Evolutionary conservation across 1,140 invertebrate genomes (phyloP).

Genomic region (Bradysia coprophila): DNA sequence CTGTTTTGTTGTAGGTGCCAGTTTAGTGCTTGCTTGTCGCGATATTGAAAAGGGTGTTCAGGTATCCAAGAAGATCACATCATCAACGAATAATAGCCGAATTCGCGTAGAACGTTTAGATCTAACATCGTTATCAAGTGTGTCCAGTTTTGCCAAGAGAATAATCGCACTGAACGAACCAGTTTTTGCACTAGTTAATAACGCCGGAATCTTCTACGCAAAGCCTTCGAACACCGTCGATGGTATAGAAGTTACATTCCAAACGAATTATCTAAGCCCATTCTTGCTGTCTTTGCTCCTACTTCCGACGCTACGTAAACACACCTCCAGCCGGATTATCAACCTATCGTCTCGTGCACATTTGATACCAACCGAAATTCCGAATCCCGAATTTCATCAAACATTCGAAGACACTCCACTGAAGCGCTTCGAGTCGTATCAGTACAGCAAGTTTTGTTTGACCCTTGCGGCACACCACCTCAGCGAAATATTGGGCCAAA

Average conservation of each 20-base stretch:
- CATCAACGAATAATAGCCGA: constrained; percentile 14
- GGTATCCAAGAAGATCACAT: constrained; percentile 22
- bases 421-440: background rate
- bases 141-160: constrained; percentile 13
- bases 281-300: constrained; percentile 19
- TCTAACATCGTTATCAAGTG: constrained; percentile 15
- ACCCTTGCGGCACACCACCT: constrained; percentile 15
- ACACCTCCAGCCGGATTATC: constrained; percentile 15
- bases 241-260: constrained; percentile 36
- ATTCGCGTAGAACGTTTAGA: constrained; percentile 17
- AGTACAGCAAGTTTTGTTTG: background rate
- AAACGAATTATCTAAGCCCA: constrained; percentile 37
- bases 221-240: constrained; percentile 32
- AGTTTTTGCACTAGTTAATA: constrained; percentile 33
- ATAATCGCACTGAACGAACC: constrained; percentile 12
- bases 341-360: constrained; percentile 21
- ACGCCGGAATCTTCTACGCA: constrained; percentile 38
- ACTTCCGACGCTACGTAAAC: constrained; percentile 11
- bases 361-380: constrained; percentile 9
- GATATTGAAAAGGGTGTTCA: constrained; percentile 25
- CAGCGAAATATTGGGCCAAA: constrained; percentile 11
- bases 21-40: constrained; percentile 31
- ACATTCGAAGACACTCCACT: background rate
- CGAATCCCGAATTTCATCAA: background rate
- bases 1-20: constrained; percentile 21